Conservation (phyloP, 2,797 vertebrate genomes). For the Xenopus petersii region DNA sequence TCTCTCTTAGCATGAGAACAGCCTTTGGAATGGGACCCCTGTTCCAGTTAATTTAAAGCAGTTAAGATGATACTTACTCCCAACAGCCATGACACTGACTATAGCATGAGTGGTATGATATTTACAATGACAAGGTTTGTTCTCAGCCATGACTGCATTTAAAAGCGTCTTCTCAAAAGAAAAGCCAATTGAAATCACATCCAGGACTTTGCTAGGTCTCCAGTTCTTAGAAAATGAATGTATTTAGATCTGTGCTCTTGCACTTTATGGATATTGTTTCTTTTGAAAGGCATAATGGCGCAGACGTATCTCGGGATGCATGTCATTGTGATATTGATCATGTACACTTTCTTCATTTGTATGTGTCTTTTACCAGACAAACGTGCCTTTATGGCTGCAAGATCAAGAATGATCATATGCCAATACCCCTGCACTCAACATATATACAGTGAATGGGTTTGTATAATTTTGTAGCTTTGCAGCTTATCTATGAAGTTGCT, state of each 20-base stretch:
- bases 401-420: no score
- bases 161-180: slow-evolving; percentile 51
- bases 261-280: background rate
- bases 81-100: slow-evolving; percentile 61
- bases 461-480: no score
- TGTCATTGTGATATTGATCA: slow-evolving; percentile 28
- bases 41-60: slow-evolving; percentile 53
- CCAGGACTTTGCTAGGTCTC: slow-evolving; percentile 42
- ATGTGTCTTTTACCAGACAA: no score
- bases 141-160: slow-evolving; percentile 53
- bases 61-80: slow-evolving; percentile 57
- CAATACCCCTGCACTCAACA: no score
- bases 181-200: slow-evolving; percentile 54
- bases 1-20: slow-evolving; percentile 43
- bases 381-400: no score
- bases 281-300: slow-evolving; percentile 17
- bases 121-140: slow-evolving; percentile 61
- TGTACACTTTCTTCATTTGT: slow-evolving; percentile 8
- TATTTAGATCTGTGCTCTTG: slow-evolving; percentile 15
- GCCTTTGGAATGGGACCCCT: slow-evolving; percentile 51
- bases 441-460: no score
- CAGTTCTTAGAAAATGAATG: slow-evolving; percentile 50
- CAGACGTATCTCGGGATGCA: slow-evolving; percentile 26
- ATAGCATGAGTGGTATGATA: slow-evolving; percentile 58
- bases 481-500: no score